Conservation (phyloP, 2,888 invertebrate genomes). For the Apamea anceps region DNA sequence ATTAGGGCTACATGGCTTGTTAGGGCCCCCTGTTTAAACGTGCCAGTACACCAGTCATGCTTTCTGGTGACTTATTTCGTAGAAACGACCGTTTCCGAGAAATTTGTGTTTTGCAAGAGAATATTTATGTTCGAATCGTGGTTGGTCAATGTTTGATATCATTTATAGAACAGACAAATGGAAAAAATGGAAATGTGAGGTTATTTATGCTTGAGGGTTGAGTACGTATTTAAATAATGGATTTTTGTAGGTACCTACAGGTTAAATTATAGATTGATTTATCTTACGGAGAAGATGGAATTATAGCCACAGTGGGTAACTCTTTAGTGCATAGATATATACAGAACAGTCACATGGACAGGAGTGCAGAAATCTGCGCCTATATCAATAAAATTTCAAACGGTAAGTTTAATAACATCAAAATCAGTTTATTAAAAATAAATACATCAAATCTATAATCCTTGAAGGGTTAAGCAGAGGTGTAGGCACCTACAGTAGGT, state of each 20-base stretch:
- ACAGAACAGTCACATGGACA: background rate
- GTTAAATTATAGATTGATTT: background rate
- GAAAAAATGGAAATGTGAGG: constrained; percentile 36
- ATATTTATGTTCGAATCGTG: constrained; percentile 57
- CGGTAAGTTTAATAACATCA: background rate
- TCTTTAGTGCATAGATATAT: background rate
- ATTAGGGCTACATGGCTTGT: constrained; percentile 84
- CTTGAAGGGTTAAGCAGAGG: too few relatives aligned
- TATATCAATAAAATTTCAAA: background rate
- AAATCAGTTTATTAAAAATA: too few relatives aligned
- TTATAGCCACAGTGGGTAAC: background rate
- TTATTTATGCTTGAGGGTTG: constrained; percentile 20
- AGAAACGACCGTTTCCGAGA: constrained; percentile 64
- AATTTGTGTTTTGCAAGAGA: constrained; percentile 65
- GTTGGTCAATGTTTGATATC: constrained; percentile 41
- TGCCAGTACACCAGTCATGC: constrained; percentile 76
- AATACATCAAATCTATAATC: too few relatives aligned
- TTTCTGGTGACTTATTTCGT: constrained; percentile 74
- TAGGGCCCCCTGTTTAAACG: constrained; percentile 77
- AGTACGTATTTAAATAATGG: constrained; percentile 6
- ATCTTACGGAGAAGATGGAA: background rate
- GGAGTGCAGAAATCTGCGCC: background rate
- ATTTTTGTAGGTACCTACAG: background rate
- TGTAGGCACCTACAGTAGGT: too few relatives aligned
- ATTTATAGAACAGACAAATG: constrained; percentile 43